Evolutionary conservation across 2,113 vertebrate genomes (phyloP).

Genomic region (Strix uralensis): DNA sequence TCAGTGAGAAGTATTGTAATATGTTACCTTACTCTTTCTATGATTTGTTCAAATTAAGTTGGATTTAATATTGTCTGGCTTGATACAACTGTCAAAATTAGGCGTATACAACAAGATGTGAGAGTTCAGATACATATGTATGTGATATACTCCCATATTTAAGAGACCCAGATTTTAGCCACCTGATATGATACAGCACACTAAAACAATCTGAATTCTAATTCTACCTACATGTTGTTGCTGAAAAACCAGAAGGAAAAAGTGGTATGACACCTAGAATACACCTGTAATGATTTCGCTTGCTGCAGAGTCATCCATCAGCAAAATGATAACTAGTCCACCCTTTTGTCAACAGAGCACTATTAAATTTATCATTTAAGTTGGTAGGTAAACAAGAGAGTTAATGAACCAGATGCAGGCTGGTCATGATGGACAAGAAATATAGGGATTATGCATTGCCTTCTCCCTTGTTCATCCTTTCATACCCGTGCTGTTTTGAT

Average conservation of each 20-base stretch:
- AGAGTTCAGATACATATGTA: not conserved
- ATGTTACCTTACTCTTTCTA: not conserved
- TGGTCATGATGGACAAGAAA: constrained; percentile 5
- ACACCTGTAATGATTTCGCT: constrained; percentile 16
- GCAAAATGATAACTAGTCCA: not conserved
- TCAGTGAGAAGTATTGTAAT: not conserved
- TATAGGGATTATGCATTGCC: not conserved
- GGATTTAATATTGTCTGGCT: not conserved
- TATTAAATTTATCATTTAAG: constrained; percentile 30
- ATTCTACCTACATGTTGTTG: not conserved
- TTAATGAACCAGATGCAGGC: constrained; percentile 40
- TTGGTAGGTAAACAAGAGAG: constrained; percentile 31
- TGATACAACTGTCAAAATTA: not conserved
- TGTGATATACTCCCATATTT: not conserved
- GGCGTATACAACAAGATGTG: not conserved
- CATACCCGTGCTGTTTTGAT: not conserved
- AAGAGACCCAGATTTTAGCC: not conserved
- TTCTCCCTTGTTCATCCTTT: not conserved
- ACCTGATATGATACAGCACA: not conserved
- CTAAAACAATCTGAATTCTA: not conserved
- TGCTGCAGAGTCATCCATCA: constrained; percentile 15
- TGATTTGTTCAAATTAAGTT: not conserved
- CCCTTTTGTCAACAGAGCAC: constrained; percentile 38
- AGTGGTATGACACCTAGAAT: not conserved
- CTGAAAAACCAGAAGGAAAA: not conserved